These are phyloP conservation scores for Sinocyclocheilus rhinocerous DNA, from an alignment of 2,113 vertebrate species.

Conservation along the genomic window DNA sequence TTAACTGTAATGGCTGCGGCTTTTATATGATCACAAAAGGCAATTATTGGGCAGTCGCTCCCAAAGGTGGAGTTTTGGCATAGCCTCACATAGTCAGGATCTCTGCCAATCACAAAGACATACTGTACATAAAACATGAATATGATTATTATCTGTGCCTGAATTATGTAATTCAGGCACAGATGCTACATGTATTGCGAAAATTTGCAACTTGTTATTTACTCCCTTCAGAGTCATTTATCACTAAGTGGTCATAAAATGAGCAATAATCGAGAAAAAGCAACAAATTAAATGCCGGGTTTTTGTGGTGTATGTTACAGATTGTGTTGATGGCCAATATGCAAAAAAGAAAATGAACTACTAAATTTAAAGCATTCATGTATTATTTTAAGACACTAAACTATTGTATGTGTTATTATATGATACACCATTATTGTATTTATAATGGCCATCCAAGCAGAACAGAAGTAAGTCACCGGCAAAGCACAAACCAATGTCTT, in stretches of 20 bases:
- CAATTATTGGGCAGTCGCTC: conserved; percentile 14
- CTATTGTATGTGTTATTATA: background rate
- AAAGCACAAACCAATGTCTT: background rate
- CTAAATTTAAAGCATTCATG: background rate
- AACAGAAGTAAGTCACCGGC: background rate
- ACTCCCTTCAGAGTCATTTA: background rate
- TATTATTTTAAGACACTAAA: background rate
- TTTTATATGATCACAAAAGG: conserved; percentile 60
- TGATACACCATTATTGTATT: background rate
- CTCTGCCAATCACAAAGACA: conserved; percentile 29
- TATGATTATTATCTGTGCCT: background rate
- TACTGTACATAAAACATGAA: background rate
- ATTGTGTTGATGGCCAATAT: background rate
- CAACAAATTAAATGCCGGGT: background rate
- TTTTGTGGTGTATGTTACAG: background rate
- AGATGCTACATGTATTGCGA: background rate
- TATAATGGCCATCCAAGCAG: background rate
- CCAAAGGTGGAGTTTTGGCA: background rate
- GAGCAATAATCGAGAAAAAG: background rate
- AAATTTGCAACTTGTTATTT: background rate
- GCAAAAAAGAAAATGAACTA: background rate
- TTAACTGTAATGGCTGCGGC: conserved; percentile 73
- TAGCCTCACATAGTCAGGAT: conserved; percentile 24
- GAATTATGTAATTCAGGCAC: background rate
- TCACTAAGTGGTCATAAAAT: conserved; percentile 4